Conservation (phyloP, 2,888 invertebrate species). For the Unio delphinus region DNA sequence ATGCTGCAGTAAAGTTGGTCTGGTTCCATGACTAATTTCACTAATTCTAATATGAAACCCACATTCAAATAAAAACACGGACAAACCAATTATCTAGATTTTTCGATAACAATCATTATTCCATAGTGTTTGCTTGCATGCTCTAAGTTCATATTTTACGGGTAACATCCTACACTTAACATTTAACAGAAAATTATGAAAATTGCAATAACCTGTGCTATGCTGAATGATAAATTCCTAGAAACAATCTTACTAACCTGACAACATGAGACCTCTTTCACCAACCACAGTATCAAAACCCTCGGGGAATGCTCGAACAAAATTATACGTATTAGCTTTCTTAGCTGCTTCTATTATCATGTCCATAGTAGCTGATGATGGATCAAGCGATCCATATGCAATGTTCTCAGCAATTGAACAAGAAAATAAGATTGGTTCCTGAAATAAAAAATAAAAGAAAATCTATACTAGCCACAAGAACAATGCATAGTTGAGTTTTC, state of each 20-base stretch:
- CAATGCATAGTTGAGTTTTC: neutral
- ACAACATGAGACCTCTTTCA: constrained; percentile 89
- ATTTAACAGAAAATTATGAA: neutral
- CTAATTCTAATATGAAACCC: too few relatives aligned
- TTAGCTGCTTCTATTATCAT: constrained; percentile 78
- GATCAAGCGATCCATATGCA: constrained; percentile 82
- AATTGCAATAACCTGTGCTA: neutral
- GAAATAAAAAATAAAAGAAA: constrained; percentile 50
- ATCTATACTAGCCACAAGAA: too few relatives aligned
- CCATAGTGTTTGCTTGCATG: too few relatives aligned
- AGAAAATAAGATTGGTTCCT: constrained; percentile 94
- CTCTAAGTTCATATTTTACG: too few relatives aligned
- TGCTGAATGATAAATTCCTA: neutral
- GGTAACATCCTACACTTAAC: neutral
- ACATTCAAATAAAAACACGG: too few relatives aligned
- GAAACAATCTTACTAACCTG: constrained; percentile 75
- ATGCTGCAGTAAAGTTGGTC: too few relatives aligned
- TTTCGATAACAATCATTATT: too few relatives aligned
- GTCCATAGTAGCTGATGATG: constrained; percentile 74
- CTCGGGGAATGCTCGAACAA: constrained; percentile 79
- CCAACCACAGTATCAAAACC: constrained; percentile 90
- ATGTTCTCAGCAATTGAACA: constrained; percentile 85
- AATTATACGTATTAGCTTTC: constrained; percentile 89
- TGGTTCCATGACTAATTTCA: too few relatives aligned
- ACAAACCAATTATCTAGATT: too few relatives aligned